phyloP scores from a whole-genome alignment of 2,888 invertebrate species.

The Fragum whitleyi region DNA sequence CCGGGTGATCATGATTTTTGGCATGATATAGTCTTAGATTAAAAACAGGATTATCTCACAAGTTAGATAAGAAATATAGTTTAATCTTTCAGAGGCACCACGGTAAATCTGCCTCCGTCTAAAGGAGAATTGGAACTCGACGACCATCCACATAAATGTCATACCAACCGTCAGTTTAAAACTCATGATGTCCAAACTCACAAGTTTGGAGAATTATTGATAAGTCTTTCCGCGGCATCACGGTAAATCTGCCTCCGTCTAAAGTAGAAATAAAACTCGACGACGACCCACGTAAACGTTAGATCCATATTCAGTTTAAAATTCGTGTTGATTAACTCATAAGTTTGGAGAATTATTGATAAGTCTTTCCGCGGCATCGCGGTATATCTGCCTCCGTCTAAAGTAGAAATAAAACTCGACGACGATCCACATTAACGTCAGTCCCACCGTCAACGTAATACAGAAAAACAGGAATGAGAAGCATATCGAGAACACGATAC shows the following conservation, averaged over 20 bases:
- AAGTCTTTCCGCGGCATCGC: constrained; percentile 46
- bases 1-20: too few species aligned
- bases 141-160: constrained; percentile 63
- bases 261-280: constrained; percentile 66
- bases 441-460: constrained; percentile 67
- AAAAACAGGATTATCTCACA: too few species aligned
- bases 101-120: constrained; percentile 64
- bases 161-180: too few species aligned
- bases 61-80: constrained; percentile 21
- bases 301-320: too few species aligned
- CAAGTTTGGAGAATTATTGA: constrained; percentile 22
- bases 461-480: constrained; percentile 71
- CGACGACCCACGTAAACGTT: constrained; percentile 62
- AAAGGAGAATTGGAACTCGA: constrained; percentile 66
- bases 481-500: constrained; percentile 70
- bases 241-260: constrained; percentile 64
- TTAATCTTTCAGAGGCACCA: constrained; percentile 43
- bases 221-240: constrained; percentile 45
- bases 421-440: constrained; percentile 65
- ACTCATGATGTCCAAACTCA: too few species aligned
- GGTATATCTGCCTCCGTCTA: constrained; percentile 63
- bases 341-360: constrained; percentile 25
- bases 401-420: constrained; percentile 67
- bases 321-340: too few species aligned
- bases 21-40: too few species aligned